Evolutionary conservation across 2,888 invertebrate species (phyloP).

Genomic region (Dasypolia templi): DNA sequence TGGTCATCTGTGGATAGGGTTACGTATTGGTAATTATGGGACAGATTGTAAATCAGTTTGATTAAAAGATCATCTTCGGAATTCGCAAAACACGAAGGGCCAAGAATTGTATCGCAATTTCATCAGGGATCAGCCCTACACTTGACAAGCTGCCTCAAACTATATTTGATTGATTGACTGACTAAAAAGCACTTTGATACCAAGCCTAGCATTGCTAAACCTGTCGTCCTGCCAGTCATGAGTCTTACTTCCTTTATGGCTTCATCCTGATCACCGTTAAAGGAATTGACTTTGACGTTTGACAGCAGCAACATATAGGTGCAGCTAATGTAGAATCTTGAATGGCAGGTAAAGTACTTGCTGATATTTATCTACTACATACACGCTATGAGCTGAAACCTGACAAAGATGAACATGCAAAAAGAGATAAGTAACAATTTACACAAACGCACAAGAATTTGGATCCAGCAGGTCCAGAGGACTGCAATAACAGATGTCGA

Average conservation of each 20-base stretch:
- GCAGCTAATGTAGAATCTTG: conserved; percentile 25
- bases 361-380: neutral
- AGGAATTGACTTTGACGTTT: conserved; percentile 44
- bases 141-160: conserved; percentile 6
- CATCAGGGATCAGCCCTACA: neutral
- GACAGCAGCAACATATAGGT: conserved; percentile 30
- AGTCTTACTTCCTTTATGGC: conserved; percentile 29
- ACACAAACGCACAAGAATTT: neutral
- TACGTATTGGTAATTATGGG: neutral
- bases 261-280: conserved; percentile 43
- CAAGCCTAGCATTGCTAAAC: conserved; percentile 3
- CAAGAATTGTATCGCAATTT: neutral
- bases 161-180: conserved; percentile 34
- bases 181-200: conserved; percentile 2
- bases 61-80: neutral
- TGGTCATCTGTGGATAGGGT: neutral
- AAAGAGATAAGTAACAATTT: neutral
- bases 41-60: neutral
- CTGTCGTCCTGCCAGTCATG: conserved; percentile 35
- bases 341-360: conserved; percentile 12
- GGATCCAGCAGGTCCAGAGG: neutral
- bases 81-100: neutral
- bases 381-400: neutral
- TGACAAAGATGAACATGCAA: neutral
- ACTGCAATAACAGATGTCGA: neutral